Evolutionary conservation across 1,140 invertebrate species (phyloP).

Genomic region (Stenopsyche tienmushanensis): DNA sequence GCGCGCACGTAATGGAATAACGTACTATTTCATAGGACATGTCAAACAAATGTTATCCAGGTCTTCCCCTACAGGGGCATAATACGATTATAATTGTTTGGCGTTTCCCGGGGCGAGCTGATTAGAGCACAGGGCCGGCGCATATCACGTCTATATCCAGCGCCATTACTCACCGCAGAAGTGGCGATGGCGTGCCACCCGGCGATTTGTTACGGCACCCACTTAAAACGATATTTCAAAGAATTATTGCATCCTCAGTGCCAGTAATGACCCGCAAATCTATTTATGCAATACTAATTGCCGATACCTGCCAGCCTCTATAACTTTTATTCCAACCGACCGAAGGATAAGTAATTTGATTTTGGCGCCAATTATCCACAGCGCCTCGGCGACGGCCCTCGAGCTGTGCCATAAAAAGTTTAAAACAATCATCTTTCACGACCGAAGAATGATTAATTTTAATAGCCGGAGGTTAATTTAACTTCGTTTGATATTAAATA

Average conservation of each 20-base stretch:
- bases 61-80: conserved; percentile 12
- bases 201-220: conserved; percentile 8
- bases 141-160: conserved; percentile 3
- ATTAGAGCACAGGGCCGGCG: too few species aligned
- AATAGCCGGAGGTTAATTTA: too few species aligned
- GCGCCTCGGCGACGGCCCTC: neutral
- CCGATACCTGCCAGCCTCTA: too few species aligned
- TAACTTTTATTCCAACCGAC: too few species aligned
- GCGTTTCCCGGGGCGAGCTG: neutral
- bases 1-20: too few species aligned
- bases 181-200: conserved; percentile 3
- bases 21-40: neutral
- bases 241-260: neutral
- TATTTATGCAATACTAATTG: neutral
- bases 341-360: too few species aligned
- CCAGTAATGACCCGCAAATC: neutral
- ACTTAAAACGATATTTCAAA: neutral
- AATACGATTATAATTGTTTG: conserved; percentile 39
- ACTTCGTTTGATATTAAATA: too few species aligned
- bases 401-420: too few species aligned
- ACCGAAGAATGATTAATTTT: too few species aligned
- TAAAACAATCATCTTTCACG: too few species aligned
- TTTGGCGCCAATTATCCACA: too few species aligned
- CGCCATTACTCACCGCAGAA: neutral
- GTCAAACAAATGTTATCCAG: conserved; percentile 7